These are phyloP conservation scores for Maconellicoccus hirsutus DNA, from an alignment of 1,140 invertebrate species.

Conservation along the genomic window DNA sequence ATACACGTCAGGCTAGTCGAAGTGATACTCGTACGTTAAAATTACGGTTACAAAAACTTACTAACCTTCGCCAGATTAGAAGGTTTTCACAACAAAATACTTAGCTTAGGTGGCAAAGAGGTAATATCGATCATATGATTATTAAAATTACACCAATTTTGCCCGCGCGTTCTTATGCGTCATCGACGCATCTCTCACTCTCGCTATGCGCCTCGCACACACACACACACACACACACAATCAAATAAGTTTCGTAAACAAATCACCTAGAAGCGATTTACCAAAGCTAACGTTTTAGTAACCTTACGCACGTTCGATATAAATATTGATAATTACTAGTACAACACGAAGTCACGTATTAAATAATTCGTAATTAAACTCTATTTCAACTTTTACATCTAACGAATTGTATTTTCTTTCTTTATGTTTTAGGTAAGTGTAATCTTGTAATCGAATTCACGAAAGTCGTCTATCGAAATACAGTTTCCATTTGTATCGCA, in stretches of 20 bases:
- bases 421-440: background rate
- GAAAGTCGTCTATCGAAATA: too few relatives aligned
- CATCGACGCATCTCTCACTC: too few relatives aligned
- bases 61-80: constrained; percentile 3
- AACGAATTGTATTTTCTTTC: too few relatives aligned
- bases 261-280: background rate
- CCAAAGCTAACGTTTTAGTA: background rate
- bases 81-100: constrained; percentile 9
- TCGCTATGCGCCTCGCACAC: too few relatives aligned
- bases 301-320: background rate
- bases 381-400: background rate
- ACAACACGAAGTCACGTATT: constrained; percentile 6
- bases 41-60: background rate
- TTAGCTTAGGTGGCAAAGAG: background rate
- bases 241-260: too few relatives aligned
- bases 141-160: constrained; percentile 1
- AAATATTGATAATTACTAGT: background rate
- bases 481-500: too few relatives aligned
- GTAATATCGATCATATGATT: background rate
- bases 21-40: background rate
- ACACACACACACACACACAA: too few relatives aligned
- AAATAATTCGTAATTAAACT: background rate
- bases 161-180: too few relatives aligned
- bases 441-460: too few relatives aligned
- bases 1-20: background rate